Percentiles rank a stretch among this genome's conserved stretches.
Conservation (phyloP, 2,888 invertebrate species). For the Psylliodes chrysocephalus region DNA sequence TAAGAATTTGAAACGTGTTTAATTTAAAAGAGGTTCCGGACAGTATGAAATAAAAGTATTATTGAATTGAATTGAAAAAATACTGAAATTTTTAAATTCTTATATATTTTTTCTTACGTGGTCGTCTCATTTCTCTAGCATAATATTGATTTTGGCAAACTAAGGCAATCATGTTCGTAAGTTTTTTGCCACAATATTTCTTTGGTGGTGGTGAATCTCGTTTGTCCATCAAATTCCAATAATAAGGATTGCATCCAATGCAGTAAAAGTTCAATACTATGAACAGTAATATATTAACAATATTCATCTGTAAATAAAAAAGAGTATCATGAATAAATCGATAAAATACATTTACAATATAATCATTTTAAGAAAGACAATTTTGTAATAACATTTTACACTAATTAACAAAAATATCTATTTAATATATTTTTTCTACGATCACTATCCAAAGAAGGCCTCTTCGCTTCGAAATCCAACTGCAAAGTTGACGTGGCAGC, state of each 20-base stretch:
- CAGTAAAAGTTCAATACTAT: constrained; percentile 1
- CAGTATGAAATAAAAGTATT: no score
- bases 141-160: background rate
- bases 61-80: no score
- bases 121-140: background rate
- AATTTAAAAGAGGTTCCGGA: no score
- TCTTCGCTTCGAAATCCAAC: no score
- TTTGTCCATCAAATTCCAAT: background rate
- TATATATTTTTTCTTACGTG: constrained; percentile 3
- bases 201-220: background rate
- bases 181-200: background rate
- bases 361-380: no score
- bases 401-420: no score
- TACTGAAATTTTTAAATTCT: no score
- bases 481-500: no score
- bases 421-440: no score
- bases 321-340: background rate
- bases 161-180: background rate
- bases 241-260: background rate
- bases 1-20: no score
- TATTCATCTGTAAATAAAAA: constrained; percentile 3
- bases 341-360: background rate
- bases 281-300: background rate
- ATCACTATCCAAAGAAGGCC: no score
- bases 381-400: no score